Base-by-base conservation (phyloP, 1,140 invertebrate genomes). In the Galendromus occidentalis region DNA sequence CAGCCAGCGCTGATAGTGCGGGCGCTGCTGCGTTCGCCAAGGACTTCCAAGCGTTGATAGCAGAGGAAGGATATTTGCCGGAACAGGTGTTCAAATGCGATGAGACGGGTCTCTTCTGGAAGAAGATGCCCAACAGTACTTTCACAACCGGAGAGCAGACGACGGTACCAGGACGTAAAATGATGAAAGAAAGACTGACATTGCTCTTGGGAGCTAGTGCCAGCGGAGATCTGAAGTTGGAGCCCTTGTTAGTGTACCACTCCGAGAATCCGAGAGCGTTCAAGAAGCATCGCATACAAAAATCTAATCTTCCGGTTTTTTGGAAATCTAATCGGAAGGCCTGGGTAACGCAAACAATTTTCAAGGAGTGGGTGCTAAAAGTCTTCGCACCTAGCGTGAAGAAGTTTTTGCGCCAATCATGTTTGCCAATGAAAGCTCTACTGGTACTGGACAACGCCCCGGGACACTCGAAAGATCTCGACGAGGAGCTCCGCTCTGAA, bases 361-460 rank as follows among this genome's bases (percentile, higher is more conserved):
- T 77, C 68, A 59, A 71, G 65, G 70, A 76, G 55, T 76, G 70
- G 74, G 72, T 75, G 67, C 63, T 39, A 29, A 55, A 66, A 45
- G 66, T 64, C 47, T 67, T 65, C 64, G 64, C 42, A n/a, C 68
- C 66, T 18, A 65, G 41, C 44, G 42, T 70, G 1, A 59, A 69
- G 66, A 18, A 59, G 7, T 71, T 68, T 42, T 65, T 67, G 25
- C 18, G 55, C 22, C 64, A 68, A 14, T 66, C 69, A 18, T 68
- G 69, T 12, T 42, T 72, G n/a, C 66, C 65, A 33, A 65, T 66
- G 44, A 44, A 66, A 66, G 51, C 45, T 12, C 47, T 66, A 28
- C 51, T 66, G 33, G 64, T 64, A 64, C 25, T 64, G 18, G 66
- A 66, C 25, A 66, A 66, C 64, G 51, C 66, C 42, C 69, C 67